Conservation (phyloP, 2,888 invertebrate species). For the Drosophila yooni region DNA sequence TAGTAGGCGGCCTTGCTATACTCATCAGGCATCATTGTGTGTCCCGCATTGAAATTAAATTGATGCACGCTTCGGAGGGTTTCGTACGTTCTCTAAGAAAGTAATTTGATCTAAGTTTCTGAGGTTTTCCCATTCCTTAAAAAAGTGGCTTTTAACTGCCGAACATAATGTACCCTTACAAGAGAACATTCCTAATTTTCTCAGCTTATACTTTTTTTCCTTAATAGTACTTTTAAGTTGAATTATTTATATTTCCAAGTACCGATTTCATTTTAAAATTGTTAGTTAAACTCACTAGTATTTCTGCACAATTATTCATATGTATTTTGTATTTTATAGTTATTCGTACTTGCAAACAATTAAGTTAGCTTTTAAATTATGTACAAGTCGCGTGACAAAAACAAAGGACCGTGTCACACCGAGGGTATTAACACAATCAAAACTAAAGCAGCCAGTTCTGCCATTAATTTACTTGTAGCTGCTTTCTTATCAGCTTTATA, state of each 20-base stretch:
- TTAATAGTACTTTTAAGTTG: not conserved
- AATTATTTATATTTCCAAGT: not conserved
- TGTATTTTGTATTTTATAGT: not conserved
- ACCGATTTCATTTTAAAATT: not conserved
- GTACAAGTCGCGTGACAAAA: not conserved
- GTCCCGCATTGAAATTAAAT: constrained; percentile 20
- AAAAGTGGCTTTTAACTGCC: not conserved
- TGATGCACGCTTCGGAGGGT: not conserved
- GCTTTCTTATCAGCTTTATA: constrained; percentile 34
- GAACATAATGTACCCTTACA: not conserved
- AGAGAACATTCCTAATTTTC: not conserved
- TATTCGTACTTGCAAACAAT: not conserved
- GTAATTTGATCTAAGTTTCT: not conserved
- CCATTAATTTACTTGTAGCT: constrained; percentile 1
- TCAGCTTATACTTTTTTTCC: not conserved
- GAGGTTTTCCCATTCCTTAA: not conserved
- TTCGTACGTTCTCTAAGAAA: too few relatives aligned
- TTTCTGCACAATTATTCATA: not conserved
- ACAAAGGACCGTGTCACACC: not conserved
- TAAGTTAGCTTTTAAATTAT: not conserved
- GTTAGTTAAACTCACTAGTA: not conserved
- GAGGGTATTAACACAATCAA: constrained; percentile 9
- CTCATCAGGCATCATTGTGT: constrained; percentile 8
- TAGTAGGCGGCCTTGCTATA: not conserved
- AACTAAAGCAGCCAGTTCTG: not conserved